Evolutionary conservation across 2,797 vertebrate genomes (phyloP).

Genomic region (Bucorvus abyssinicus): DNA sequence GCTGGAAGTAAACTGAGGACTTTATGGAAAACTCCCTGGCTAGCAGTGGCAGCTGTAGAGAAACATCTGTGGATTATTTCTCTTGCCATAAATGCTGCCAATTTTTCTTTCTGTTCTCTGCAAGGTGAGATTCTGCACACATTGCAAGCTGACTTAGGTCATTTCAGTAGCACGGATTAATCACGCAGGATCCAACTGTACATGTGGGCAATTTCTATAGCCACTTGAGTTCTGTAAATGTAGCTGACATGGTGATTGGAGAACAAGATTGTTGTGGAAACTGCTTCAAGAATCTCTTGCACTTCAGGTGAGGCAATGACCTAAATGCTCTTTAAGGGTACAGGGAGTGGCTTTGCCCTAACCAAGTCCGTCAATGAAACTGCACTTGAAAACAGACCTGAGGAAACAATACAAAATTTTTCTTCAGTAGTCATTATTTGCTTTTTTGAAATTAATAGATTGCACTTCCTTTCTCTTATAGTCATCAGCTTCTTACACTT

Average conservation of each 20-base stretch:
- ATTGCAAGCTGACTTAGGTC: neutral
- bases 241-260: neutral
- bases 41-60: neutral
- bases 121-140: neutral
- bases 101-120: neutral
- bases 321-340: neutral
- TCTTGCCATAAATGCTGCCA: neutral
- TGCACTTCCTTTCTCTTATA: neutral
- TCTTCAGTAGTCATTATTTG: neutral
- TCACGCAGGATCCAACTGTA: neutral
- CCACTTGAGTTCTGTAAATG: slow-evolving; percentile 4
- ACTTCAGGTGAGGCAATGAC: slow-evolving; percentile 12
- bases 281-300: neutral
- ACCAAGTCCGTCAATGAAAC: neutral
- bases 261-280: neutral
- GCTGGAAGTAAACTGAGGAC: neutral
- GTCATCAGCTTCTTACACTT: neutral
- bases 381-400: neutral
- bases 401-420: neutral
- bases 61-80: neutral
- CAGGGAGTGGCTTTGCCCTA: neutral
- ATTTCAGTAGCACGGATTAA: neutral
- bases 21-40: neutral
- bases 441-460: neutral
- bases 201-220: neutral